phyloP scores from a whole-genome alignment of 2,113 vertebrate genomes.

The Felis chaus region DNA sequence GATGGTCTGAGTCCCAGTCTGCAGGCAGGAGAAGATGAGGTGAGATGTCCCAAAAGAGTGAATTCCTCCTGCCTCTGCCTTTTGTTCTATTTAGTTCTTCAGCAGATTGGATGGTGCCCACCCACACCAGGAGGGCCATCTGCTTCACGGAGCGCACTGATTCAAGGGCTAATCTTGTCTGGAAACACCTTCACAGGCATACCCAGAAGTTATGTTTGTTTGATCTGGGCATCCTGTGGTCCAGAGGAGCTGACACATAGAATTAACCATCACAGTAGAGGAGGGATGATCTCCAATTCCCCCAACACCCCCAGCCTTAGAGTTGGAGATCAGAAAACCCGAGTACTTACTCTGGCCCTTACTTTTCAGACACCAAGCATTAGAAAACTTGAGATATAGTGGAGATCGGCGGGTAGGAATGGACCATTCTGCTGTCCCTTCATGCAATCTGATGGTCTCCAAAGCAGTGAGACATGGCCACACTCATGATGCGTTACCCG shows the following conservation, averaged over 20 bases:
- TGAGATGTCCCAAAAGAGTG: background rate
- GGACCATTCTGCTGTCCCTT: background rate
- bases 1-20: background rate
- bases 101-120: background rate
- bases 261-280: background rate
- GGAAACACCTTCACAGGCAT: background rate
- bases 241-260: background rate
- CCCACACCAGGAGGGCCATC: background rate
- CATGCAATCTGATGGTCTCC: slow-evolving; percentile 42
- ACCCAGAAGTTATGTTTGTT: background rate
- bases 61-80: background rate
- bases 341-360: background rate
- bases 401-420: background rate
- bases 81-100: background rate
- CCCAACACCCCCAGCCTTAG: background rate
- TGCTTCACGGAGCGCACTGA: background rate
- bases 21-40: background rate
- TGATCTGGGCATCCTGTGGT: background rate
- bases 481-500: slow-evolving; percentile 64
- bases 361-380: background rate
- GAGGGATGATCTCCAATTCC: background rate
- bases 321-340: background rate
- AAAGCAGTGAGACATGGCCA: slow-evolving; percentile 64
- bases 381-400: background rate
- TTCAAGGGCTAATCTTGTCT: background rate